Conservation (phyloP, 2,113 vertebrate species). For the Triplophysa rosa region DNA sequence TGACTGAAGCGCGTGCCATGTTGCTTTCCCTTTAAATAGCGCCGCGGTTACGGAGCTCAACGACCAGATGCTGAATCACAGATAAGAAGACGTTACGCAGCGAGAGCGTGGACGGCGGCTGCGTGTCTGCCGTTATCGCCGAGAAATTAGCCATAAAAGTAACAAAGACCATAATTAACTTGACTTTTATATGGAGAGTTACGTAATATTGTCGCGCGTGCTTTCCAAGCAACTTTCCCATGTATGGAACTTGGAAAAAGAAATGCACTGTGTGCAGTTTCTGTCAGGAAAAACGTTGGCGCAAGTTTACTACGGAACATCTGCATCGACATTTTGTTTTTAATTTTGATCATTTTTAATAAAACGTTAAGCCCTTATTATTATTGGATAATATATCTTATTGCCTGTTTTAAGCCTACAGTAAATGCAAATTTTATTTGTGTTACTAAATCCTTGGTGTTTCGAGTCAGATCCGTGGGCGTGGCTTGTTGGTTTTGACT, state of each 20-base stretch:
- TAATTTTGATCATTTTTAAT: too few species aligned
- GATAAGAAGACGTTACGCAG: constrained; percentile 15
- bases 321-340: too few species aligned
- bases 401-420: too few species aligned
- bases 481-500: too few species aligned
- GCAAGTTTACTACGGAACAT: too few species aligned
- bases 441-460: too few species aligned
- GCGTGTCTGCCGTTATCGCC: neutral
- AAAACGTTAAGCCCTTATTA: too few species aligned
- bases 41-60: constrained; percentile 59
- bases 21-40: constrained; percentile 71
- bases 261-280: neutral
- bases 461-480: too few species aligned
- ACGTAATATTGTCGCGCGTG: neutral
- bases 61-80: constrained; percentile 64
- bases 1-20: constrained; percentile 70
- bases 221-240: neutral
- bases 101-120: neutral
- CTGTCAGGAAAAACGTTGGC: too few species aligned
- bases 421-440: too few species aligned
- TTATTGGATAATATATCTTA: too few species aligned
- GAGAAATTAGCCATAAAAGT: neutral
- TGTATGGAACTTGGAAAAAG: neutral
- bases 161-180: neutral
- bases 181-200: neutral